Evolutionary conservation across 2,113 vertebrate genomes (phyloP).

Genomic region (Hemichromis elongatus): DNA sequence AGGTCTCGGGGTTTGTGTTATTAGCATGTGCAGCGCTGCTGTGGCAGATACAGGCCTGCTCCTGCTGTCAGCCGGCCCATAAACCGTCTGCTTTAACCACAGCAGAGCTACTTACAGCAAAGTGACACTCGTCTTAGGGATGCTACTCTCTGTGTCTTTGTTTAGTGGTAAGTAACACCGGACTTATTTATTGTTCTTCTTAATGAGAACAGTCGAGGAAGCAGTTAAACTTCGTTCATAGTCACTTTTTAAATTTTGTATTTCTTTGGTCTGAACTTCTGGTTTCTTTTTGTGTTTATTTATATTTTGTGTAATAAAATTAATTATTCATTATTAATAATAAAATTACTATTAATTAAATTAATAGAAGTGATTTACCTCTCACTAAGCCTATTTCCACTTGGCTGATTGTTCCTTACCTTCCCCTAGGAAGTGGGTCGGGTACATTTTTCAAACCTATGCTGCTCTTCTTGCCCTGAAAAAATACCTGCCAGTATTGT

Average conservation of each 20-base stretch:
- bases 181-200: not conserved
- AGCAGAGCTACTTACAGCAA: not conserved
- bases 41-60: not conserved
- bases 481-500: accelerated
- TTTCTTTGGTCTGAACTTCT: no score
- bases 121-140: not conserved
- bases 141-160: not conserved
- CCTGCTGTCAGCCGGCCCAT: not conserved
- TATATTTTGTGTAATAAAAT: no score
- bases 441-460: not conserved
- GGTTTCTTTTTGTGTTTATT: no score
- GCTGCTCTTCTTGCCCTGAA: not conserved
- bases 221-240: not conserved
- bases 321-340: not conserved
- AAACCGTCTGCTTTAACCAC: not conserved
- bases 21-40: not conserved
- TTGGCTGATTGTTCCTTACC: accelerated
- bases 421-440: not conserved
- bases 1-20: no score
- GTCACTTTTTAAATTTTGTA: not conserved
- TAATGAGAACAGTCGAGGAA: not conserved
- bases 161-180: not conserved
- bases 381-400: not conserved
- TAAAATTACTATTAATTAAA: not conserved
- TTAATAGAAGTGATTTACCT: not conserved